Conservation (phyloP, 2,113 vertebrate genomes). For the Leptobrachium leishanense region DNA sequence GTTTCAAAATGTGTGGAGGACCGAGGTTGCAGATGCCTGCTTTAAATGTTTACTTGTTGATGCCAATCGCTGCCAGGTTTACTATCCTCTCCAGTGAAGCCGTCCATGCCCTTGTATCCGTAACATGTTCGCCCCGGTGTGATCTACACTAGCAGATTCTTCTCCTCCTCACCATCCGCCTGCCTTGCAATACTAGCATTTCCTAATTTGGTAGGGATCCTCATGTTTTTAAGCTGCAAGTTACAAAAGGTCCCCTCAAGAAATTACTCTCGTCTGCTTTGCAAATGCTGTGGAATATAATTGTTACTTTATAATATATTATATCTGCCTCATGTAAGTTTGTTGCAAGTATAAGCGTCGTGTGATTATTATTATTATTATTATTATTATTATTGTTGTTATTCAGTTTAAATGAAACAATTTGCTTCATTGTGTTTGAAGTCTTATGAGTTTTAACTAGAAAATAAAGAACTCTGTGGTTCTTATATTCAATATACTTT, state of each 20-base stretch:
- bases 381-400: too few species aligned
- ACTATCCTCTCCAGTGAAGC: conserved; percentile 8
- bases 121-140: not conserved
- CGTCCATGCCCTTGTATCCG: not conserved
- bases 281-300: not conserved
- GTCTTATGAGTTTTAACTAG: too few species aligned
- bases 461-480: too few species aligned
- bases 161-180: not conserved
- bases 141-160: conserved; percentile 27
- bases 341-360: too few species aligned
- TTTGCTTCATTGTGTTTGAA: too few species aligned
- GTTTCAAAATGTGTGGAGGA: too few species aligned
- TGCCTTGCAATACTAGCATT: conserved; percentile 26
- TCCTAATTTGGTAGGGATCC: conserved; percentile 45
- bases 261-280: conserved; percentile 1
- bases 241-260: conserved; percentile 15
- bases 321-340: too few species aligned
- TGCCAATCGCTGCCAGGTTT: not conserved
- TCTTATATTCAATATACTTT: too few species aligned
- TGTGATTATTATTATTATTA: too few species aligned
- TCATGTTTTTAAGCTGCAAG: conserved; percentile 21
- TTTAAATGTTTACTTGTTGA: not conserved
- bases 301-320: too few species aligned
- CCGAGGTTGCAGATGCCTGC: not conserved
- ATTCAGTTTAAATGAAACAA: too few species aligned